These are phyloP conservation scores for Trichacis sp. DNA, from an alignment of 2,888 invertebrate genomes.

Conservation along the genomic window DNA sequence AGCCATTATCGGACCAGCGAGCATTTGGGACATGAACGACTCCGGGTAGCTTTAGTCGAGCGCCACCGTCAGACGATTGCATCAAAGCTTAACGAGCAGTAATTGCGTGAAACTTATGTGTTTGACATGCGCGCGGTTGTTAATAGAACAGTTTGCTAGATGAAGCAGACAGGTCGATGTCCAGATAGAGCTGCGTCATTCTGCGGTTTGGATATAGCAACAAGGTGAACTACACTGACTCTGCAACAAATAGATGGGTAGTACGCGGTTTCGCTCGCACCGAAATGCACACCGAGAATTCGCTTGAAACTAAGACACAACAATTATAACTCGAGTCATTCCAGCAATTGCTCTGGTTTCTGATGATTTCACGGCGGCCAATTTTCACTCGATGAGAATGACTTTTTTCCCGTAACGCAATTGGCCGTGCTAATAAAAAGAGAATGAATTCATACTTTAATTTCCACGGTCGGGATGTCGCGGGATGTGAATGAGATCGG, in stretches of 20 bases:
- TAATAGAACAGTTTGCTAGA: constrained; percentile 35
- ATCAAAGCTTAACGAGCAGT: constrained; percentile 37
- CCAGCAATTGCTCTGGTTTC: too few species aligned
- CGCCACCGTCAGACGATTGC: constrained; percentile 23
- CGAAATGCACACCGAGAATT: constrained; percentile 38
- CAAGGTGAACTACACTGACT: constrained; percentile 42
- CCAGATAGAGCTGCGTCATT: constrained; percentile 32
- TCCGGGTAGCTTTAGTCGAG: constrained; percentile 3
- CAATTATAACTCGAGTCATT: background rate
- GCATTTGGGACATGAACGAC: constrained; percentile 19
- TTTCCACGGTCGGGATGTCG: constrained; percentile 9
- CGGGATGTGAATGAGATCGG: constrained; percentile 26
- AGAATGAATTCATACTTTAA: constrained; percentile 25
- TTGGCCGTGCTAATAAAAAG: background rate
- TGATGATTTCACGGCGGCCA: too few species aligned
- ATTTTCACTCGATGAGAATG: too few species aligned
- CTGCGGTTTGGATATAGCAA: constrained; percentile 42
- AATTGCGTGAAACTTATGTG: constrained; percentile 28
- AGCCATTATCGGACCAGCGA: constrained; percentile 34
- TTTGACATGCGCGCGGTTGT: constrained; percentile 34
- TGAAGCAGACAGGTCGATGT: constrained; percentile 35
- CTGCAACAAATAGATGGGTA: constrained; percentile 39
- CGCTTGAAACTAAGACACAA: constrained; percentile 33
- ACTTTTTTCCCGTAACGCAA: background rate
- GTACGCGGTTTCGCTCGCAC: constrained; percentile 38